Base-by-base conservation (phyloP, 1,140 invertebrate genomes). In the Matsumurasca onukii region DNA sequence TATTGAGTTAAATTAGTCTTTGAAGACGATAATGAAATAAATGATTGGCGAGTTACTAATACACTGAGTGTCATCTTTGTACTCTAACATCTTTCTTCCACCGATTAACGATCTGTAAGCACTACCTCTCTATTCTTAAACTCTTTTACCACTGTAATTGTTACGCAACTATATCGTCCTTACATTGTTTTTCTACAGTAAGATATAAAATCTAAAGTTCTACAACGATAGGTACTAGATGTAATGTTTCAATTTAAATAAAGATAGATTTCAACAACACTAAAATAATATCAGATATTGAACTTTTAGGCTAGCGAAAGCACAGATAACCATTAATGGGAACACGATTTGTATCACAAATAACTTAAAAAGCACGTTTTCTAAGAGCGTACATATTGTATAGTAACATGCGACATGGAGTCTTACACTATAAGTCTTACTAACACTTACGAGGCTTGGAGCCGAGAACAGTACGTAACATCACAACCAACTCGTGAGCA, bases 401-500 rank as follows among this genome's bases (percentile, higher is more conserved):
- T 15, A 63, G 39, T 31, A 9, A 31, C 61, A 63, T 63, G 61
- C 61, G 22, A 63, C 61, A 63, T 27, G 39, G 31, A 63, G 30
- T 31, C 61, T 63, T 63, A 63, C 55, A 27, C 25, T 59, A 59
- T 59, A 27, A 59, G 55, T 59, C 55, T 59, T 63, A 63, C 61
- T 63, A 63, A 63, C 30, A 45, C 24, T 20, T 34, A 34, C 5
- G n/a, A 17, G 61, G 57, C 25, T 34, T 34, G 30, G n/a, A 63
- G 30, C 61, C 30, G 20, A 34, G 51, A 55, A 27, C n/a, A n/a
- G n/a, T 17, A 63, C 61, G 25, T 63, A 63, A 61, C 49, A 57
- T 67, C 66, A 67, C 66, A 67, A 67, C 66, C 66, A 31, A 31
- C 49, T 57, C 66, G 66, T 67, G 66, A 67, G 66, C 66, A 57